These are phyloP conservation scores for Pygmarrhopalites habei DNA, from an alignment of 1,140 invertebrate genomes.

Conservation along the genomic window DNA sequence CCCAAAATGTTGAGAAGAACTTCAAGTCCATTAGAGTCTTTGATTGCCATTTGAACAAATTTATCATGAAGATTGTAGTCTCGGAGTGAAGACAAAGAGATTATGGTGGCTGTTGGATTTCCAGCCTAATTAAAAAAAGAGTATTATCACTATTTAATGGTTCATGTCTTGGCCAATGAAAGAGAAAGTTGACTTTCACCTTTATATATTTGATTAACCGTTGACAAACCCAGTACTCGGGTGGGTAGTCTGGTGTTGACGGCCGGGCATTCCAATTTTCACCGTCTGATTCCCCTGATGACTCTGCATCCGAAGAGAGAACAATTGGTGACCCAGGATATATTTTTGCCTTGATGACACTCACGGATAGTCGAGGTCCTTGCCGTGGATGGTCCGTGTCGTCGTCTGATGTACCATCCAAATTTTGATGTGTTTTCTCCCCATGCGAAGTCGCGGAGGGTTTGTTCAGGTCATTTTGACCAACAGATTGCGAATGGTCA, in stretches of 20 bases:
- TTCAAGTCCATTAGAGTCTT: slow-evolving; percentile 81
- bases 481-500: neutral
- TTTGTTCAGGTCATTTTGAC: neutral
- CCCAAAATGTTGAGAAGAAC: slow-evolving; percentile 84
- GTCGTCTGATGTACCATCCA: too few species aligned
- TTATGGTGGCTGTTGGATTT: slow-evolving; percentile 87
- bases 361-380: too few species aligned
- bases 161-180: neutral
- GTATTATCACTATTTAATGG: neutral
- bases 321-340: too few species aligned
- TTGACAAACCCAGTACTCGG: slow-evolving; percentile 81
- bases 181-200: slow-evolving; percentile 40
- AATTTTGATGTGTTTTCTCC: too few species aligned
- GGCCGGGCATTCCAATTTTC: slow-evolving; percentile 35
- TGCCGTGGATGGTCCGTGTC: too few species aligned
- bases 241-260: slow-evolving; percentile 43
- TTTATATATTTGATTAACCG: slow-evolving; percentile 91
- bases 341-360: too few species aligned
- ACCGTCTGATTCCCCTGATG: slow-evolving; percentile 18
- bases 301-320: slow-evolving; percentile 28
- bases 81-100: slow-evolving; percentile 78
- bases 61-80: slow-evolving; percentile 76
- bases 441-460: too few species aligned
- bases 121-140: slow-evolving; percentile 54
- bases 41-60: slow-evolving; percentile 65